A percentile compares a stretch with the other conserved stretches of the same genome.
Conservation (phyloP, 2,888 invertebrate species). For the Bombylius discolor region DNA sequence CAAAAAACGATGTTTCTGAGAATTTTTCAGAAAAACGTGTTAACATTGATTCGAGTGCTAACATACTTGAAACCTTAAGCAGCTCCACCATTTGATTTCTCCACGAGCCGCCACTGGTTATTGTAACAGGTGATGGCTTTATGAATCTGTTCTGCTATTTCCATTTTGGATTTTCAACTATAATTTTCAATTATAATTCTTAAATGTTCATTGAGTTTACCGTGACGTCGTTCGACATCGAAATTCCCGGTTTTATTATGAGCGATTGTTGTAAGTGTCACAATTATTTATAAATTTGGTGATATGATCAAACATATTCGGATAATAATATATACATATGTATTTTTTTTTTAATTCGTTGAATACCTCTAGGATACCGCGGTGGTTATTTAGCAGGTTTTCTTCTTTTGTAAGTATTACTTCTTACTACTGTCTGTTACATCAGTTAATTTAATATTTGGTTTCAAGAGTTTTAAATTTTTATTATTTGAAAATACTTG, state of each 20-base stretch:
- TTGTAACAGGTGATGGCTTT: not conserved
- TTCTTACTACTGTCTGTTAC: not conserved
- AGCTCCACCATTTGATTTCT: no score
- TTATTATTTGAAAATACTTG: not conserved
- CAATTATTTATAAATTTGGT: not conserved
- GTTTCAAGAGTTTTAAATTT: not conserved
- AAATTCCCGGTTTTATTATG: slow-evolving; percentile 7
- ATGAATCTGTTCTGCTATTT: not conserved
- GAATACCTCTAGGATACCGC: slow-evolving; percentile 2
- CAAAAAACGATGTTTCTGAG: no score
- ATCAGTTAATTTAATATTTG: not conserved
- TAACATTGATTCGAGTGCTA: no score
- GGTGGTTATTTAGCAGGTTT: not conserved
- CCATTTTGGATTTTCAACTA: not conserved
- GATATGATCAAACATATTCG: not conserved
- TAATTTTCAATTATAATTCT: not conserved
- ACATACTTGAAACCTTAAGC: no score
- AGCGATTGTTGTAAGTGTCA: slow-evolving; percentile 3
- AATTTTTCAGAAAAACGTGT: no score
- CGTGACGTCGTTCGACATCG: slow-evolving; percentile 7
- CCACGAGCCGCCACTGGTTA: no score
- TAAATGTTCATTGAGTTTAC: slow-evolving; percentile 9
- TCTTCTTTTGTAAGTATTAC: not conserved
- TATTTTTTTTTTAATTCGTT: slow-evolving; percentile 1
- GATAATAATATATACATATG: not conserved